phyloP scores from a whole-genome alignment of 2,888 invertebrate species.

The Acanthosepion lycidas region DNA sequence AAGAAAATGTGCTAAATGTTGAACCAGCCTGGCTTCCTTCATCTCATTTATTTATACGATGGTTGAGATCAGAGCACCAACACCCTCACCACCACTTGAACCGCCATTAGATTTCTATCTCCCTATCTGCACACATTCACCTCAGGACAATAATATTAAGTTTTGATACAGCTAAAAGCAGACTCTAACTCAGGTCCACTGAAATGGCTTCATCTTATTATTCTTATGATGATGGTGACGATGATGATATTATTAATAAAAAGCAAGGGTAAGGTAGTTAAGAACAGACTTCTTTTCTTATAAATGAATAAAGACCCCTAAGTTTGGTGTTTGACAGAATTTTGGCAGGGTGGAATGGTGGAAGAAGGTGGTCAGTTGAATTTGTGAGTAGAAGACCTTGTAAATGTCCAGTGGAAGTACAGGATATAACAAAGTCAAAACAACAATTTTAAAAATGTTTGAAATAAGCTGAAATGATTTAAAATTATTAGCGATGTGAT shows the following conservation, averaged over 20 bases:
- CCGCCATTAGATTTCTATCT: background rate
- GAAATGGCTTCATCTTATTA: background rate
- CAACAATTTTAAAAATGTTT: background rate
- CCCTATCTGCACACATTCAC: background rate
- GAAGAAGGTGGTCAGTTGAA: background rate
- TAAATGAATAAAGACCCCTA: background rate
- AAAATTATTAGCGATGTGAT: background rate
- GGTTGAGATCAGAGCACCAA: background rate
- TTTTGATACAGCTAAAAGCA: constrained; percentile 33
- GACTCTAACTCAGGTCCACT: background rate
- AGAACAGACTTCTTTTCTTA: background rate
- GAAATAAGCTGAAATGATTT: background rate
- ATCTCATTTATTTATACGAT: background rate
- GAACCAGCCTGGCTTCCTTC: constrained; percentile 16
- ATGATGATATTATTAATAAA: background rate
- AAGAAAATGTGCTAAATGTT: background rate
- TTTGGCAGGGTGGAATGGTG: background rate
- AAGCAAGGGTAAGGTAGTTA: background rate
- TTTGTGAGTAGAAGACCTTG: background rate
- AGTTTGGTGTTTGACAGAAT: background rate
- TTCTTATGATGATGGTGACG: background rate
- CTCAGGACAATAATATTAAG: constrained; percentile 33
- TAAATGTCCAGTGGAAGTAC: background rate
- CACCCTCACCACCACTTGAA: background rate
- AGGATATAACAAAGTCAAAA: background rate